phyloP scores from a whole-genome alignment of 2,113 vertebrate genomes.

The Herpailurus yagouaroundi region DNA sequence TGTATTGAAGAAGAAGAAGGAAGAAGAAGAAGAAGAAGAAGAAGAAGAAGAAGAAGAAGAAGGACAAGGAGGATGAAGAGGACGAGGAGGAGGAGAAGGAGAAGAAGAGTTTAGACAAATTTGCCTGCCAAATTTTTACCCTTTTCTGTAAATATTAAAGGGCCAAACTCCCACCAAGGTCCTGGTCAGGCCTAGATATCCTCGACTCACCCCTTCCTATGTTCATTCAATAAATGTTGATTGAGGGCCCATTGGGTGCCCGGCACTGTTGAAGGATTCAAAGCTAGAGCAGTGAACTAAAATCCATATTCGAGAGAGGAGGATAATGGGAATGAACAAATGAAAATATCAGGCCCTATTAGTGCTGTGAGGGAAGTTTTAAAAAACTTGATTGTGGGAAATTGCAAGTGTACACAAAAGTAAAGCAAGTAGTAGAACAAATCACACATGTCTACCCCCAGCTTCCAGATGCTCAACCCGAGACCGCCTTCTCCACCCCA shows the following conservation, averaged over 20 bases:
- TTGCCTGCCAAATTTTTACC: neutral
- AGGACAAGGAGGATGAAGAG: fast-evolving
- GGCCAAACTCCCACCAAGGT: neutral
- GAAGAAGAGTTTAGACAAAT: neutral
- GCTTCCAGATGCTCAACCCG: neutral
- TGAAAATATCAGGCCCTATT: neutral
- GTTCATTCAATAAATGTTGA: neutral
- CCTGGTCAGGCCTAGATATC: neutral
- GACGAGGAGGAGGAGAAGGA: too few species aligned
- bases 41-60: neutral
- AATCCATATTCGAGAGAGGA: neutral
- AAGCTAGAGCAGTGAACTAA: neutral
- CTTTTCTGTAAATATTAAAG: neutral
- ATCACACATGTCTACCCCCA: neutral
- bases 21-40: too few species aligned
- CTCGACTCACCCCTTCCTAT: neutral
- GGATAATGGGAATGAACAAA: neutral
- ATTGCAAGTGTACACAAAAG: neutral
- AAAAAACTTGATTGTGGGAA: neutral
- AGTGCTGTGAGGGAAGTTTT: neutral
- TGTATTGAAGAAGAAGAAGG: neutral
- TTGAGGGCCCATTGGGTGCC: neutral
- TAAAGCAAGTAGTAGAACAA: neutral
- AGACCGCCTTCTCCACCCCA: neutral
- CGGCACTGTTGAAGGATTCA: neutral